Base-by-base conservation (phyloP, 2,888 invertebrate species). In the Drosophila algonquin region DNA sequence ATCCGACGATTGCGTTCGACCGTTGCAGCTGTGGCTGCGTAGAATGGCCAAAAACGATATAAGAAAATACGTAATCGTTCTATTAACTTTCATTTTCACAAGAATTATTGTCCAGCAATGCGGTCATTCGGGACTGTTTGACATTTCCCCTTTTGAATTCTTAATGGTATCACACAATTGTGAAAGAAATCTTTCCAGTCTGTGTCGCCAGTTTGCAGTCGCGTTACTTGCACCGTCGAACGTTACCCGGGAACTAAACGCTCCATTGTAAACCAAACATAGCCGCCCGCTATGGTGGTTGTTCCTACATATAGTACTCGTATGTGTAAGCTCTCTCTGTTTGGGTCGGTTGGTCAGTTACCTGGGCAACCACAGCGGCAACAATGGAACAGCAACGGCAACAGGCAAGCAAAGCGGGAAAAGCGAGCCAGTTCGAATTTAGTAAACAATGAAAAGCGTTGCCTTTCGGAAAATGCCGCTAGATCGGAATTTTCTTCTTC, bases 311-410 rank as follows among this genome's bases (percentile, higher is more conserved):
- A 30, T 8, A 69, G 35, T 30, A 30, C 73, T 65, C 61, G 60
- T 30, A 30, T 8, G 8, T 30, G 76, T 76, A 75, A 54, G 40
- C 56, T 71, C 87, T 87, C 91, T 91, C 90, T 91, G 90, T 91
- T 91, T 90, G 80, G 89, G 89, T 72, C 75, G 84, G 75, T 87
- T 90, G 90, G 90, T 87, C 87, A 90, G 91, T 91, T 91, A 90
- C 92, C 91, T 90, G 81, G 85, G 90, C 91, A 91, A 91, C 91
- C 54, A 24, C n/a, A 40, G 24, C 40, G 54, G 9, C 48, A 45
- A 47, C 89, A 24, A 24, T 24, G 84, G 91, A 91, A 91, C 18
- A 1, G 18, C 18, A 18, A 91, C 91, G 84, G 91, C 91, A 91
- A 91, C 91, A 87, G 81, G 76, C 77, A 80, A 75, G 75, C 67